Base-by-base conservation (phyloP, 2,888 invertebrate species). In the Cynaeus angustus region DNA sequence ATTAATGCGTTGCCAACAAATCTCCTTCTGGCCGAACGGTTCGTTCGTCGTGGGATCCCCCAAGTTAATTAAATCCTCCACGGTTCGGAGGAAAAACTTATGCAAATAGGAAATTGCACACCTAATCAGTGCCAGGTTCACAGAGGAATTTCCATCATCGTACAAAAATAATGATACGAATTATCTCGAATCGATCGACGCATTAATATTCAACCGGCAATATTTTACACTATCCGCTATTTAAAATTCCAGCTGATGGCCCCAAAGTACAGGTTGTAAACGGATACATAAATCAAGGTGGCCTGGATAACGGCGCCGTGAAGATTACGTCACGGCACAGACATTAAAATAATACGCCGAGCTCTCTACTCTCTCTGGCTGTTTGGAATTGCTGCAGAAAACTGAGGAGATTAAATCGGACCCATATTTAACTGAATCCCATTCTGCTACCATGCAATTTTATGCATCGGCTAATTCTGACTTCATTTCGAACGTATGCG, bases 201-300 rank as follows among this genome's bases (percentile, higher is more conserved):
- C 75, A 78, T 79, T 78, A 79, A 79, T 78, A 79, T 79, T 77
- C 78, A 76, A 68, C 73, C 71, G 72, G 77, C 67, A 68, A 76
- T 77, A 78, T 75, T 76, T 78, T 74, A 77, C 74, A 75, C 58
- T 78, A 79, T 79, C 76, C 77, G 75, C 76, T 76, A 75, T 79
- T 80, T 81, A 79, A 80, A 81, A 81, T 80, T 79, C 78, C 78
- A 75, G 77, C 76, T 80, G 81, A 81, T 81, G 80, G 80, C 76
- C 76, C 78, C 77, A 81, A 81, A 81, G 77, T 79, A 81, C 79
- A 77, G 79, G 81, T 81, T 80, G 77, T 74, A 77, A 79, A 75
- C 80, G 81, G 81, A 81, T 76, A 74, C 79, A 81, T 81, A 81
- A 81, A 81, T 81, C 80, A 81, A 72, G 72, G 74, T 76, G 75